Conservation (phyloP, 1,140 invertebrate species). For the Pseudomyrmex gracilis region DNA sequence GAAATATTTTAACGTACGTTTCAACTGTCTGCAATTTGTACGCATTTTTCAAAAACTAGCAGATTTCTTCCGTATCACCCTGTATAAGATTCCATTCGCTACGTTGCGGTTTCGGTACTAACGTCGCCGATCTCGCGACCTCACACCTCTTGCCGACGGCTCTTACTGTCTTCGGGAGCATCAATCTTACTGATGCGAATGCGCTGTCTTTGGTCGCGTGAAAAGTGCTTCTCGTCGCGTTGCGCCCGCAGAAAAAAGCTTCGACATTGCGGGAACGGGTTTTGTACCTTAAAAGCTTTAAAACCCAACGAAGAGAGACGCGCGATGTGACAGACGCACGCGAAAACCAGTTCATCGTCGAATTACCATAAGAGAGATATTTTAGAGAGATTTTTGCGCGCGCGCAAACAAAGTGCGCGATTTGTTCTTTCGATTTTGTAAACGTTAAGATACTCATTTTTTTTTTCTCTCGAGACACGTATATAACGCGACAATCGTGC, state of each 20-base stretch:
- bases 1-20: no score
- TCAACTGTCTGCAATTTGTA: no score
- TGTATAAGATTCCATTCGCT: constrained; percentile 51
- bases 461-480: background rate
- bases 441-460: background rate
- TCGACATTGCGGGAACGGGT: constrained; percentile 40
- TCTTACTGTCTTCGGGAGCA: constrained; percentile 52
- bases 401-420: background rate
- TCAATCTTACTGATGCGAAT: constrained; percentile 62
- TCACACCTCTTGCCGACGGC: constrained; percentile 32
- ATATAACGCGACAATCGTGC: background rate
- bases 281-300: constrained; percentile 60
- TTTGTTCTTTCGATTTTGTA: background rate
- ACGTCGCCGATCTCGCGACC: constrained; percentile 37
- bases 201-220: constrained; percentile 43
- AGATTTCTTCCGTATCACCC: constrained; percentile 12
- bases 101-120: background rate
- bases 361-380: constrained; percentile 40
- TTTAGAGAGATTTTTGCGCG: constrained; percentile 3
- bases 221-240: constrained; percentile 45
- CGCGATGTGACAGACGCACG: constrained; percentile 28
- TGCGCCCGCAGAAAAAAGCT: constrained; percentile 45
- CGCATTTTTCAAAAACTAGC: background rate
- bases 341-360: constrained; percentile 6
- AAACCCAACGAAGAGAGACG: background rate